Evolutionary conservation across 2,113 vertebrate genomes (phyloP), one percentile per base, ranked within the genome.

Genomic region (Callorhinus ursinus): DNA sequence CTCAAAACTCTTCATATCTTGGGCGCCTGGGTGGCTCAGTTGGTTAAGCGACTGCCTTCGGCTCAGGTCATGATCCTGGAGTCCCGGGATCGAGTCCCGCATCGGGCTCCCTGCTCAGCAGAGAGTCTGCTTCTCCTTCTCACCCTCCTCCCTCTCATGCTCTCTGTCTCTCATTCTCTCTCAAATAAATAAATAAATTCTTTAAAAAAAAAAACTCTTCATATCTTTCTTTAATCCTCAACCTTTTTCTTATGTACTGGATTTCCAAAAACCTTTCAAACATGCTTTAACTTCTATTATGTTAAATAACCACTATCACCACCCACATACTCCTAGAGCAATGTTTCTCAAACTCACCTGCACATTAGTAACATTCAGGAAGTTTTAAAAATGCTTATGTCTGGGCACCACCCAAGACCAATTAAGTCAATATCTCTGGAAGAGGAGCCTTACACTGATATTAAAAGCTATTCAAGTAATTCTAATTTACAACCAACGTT

Each of bases 371-470:
- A 93, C 33, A 87, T 57, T 90, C 36, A 59, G 42, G 28, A 82
- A 81, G 49, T 89, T 94, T 67, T 5, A 21, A 36, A 96, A 94
- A 89, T 79, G 36, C 36, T 77, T 7, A 61, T 86, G 28, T 49
- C 42, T 94, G 14, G 21, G 24, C 16, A 79, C 46, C 42, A 63
- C 22, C 22, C 22, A 36, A 91, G 18, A 42, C 2, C 11, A 93
- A n/a, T 84, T 81, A 94, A 97, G 55, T 88, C 81, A 96, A 2
- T 82, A 74, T 91, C 57, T 82, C 46, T 88, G 49, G 18, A 87
- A 39, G 31, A 82, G 36, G 19, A 85, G 31, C 18, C 15, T 28
- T 84, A 65, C 15, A 61, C 21, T 63, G 39, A 26, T 87, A 55
- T 42, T 80, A 92, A 92, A 95, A 96, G 16, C 36, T 83, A 89